phyloP scores from a whole-genome alignment of 2,888 invertebrate genomes.

The Muscina levida region DNA sequence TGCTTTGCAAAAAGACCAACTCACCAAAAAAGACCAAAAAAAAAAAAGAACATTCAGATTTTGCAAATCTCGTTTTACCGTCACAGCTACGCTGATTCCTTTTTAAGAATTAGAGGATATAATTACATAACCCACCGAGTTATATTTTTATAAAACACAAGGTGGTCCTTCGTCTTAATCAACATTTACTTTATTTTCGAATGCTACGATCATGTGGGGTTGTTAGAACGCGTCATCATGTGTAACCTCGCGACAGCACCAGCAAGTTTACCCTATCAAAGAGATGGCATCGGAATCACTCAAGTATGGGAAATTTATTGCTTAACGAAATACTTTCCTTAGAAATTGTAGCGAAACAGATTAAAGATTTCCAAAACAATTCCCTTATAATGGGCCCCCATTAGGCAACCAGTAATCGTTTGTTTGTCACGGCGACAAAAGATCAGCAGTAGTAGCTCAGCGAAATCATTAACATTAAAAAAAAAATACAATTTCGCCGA shows the following conservation, averaged over 20 bases:
- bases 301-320: constrained; percentile 18
- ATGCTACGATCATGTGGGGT: too few relatives aligned
- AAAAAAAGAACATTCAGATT: not conserved
- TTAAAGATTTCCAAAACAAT: not conserved
- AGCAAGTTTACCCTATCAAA: constrained; percentile 1
- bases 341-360: constrained; percentile 18
- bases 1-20: not conserved
- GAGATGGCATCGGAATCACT: not conserved
- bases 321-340: not conserved
- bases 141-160: not conserved
- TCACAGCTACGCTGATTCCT: constrained; percentile 29
- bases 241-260: not conserved
- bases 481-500: not conserved
- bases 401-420: constrained; percentile 47
- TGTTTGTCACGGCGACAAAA: not conserved
- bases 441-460: not conserved
- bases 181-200: not conserved
- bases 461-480: constrained; percentile 22
- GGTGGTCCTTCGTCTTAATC: constrained; percentile 11
- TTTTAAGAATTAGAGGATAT: constrained; percentile 20
- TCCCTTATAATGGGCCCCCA: constrained; percentile 46
- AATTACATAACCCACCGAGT: constrained; percentile 33
- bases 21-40: too few relatives aligned
- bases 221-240: not conserved
- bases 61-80: constrained; percentile 9